These are phyloP conservation scores for Plebejus argus DNA, from an alignment of 2,888 invertebrate genomes.

Conservation along the genomic window DNA sequence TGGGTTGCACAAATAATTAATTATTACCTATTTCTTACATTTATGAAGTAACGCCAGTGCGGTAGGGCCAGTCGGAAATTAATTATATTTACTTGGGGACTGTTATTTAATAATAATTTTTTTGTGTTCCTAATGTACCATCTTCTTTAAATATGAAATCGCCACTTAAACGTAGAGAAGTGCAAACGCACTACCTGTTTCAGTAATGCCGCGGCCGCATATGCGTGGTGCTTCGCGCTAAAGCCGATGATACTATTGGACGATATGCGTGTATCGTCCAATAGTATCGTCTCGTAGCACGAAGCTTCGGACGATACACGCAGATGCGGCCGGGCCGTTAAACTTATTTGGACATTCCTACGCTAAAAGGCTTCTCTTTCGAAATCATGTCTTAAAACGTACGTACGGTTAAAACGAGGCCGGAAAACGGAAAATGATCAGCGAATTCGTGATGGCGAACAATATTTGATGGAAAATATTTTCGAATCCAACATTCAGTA, in stretches of 20 bases:
- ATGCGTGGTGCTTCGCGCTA: no score
- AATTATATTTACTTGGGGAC: not conserved
- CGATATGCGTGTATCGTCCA: no score
- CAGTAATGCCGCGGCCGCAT: no score
- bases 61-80: not conserved
- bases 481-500: slow-evolving; percentile 24
- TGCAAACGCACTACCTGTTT: no score
- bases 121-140: not conserved
- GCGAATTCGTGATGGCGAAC: not conserved
- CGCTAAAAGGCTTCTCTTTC: not conserved
- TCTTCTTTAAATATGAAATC: not conserved
- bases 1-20: slow-evolving; percentile 46
- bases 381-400: not conserved
- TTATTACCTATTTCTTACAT: slow-evolving; percentile 10
- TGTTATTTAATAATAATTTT: not conserved
- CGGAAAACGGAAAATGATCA: slow-evolving; percentile 9
- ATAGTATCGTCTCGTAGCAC: no score
- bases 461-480: slow-evolving; percentile 27
- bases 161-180: no score
- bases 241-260: no score
- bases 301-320: no score
- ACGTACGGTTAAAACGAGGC: not conserved
- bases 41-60: not conserved
- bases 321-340: no score
- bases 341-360: not conserved